Conservation (phyloP, 2,113 vertebrate species). For the Antechinus flavipes region DNA sequence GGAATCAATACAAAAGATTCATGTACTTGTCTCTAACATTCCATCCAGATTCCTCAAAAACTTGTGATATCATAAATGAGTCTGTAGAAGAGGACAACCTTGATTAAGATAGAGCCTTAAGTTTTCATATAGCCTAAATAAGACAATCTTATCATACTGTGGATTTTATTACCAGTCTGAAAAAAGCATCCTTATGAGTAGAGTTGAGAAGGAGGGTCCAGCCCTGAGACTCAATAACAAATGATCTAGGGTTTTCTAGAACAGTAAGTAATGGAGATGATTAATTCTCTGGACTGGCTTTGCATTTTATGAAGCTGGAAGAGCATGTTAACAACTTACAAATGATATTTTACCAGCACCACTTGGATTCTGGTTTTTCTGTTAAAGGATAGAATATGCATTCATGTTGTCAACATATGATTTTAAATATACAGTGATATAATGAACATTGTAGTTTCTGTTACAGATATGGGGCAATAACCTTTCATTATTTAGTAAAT, state of each 20-base stretch:
- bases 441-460: neutral
- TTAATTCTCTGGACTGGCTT: neutral
- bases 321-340: neutral
- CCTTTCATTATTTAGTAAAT: neutral
- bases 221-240: neutral
- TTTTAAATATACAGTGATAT: neutral
- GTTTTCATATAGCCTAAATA: neutral
- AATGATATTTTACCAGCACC: neutral
- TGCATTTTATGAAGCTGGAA: neutral
- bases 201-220: neutral
- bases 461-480: neutral
- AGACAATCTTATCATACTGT: neutral
- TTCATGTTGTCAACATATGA: neutral
- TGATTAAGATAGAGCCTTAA: neutral
- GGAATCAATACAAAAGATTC: neutral
- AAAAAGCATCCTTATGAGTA: neutral
- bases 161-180: neutral
- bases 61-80: neutral
- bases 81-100: neutral
- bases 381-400: neutral
- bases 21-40: neutral
- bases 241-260: neutral
- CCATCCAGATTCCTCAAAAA: neutral
- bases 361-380: neutral
- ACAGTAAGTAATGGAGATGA: neutral